A percentile compares a stretch with the other conserved stretches of the same genome.
Conservation (phyloP, 2,797 vertebrate species). For the Sphaeramia orbicularis region DNA sequence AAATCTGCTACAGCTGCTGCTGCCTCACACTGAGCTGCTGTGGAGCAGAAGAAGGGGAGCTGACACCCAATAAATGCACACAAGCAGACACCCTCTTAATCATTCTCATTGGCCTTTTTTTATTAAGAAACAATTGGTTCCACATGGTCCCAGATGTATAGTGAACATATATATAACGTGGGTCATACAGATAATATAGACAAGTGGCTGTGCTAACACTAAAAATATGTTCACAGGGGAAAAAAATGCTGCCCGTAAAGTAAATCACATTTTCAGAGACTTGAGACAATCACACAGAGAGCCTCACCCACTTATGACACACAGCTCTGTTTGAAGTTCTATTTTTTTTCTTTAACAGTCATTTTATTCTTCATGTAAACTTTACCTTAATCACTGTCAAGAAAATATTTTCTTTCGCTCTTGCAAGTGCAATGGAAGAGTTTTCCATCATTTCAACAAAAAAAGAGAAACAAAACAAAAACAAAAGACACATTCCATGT, state of each 20-base stretch:
- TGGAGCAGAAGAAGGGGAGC: slow-evolving; percentile 57
- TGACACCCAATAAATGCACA: slow-evolving; percentile 67
- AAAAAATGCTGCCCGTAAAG: slow-evolving; percentile 26
- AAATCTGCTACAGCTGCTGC: slow-evolving; percentile 69
- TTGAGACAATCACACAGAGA: slow-evolving; percentile 23
- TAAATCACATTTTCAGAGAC: slow-evolving; percentile 53
- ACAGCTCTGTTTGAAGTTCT: slow-evolving; percentile 10
- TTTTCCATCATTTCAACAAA: slow-evolving; percentile 35
- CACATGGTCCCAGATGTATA: slow-evolving; percentile 57
- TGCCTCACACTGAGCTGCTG: slow-evolving; percentile 48
- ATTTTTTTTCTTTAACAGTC: slow-evolving; percentile 13
- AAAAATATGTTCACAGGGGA: slow-evolving; percentile 57
- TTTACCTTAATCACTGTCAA: slow-evolving; percentile 8
- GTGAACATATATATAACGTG: slow-evolving; percentile 51
- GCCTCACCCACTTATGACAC: slow-evolving; percentile 19
- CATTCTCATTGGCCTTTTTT: slow-evolving; percentile 54
- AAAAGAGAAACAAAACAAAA: slow-evolving; percentile 50
- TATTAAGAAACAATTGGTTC: slow-evolving; percentile 71
- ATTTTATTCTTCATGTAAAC: slow-evolving; percentile 32
- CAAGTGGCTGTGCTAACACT: slow-evolving; percentile 53
- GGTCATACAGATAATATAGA: slow-evolving; percentile 49
- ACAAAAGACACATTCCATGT: slow-evolving; percentile 63
- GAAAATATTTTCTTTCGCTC: slow-evolving; percentile 37
- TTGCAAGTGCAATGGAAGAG: slow-evolving; percentile 18
- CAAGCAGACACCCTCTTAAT: slow-evolving; percentile 73